These are phyloP conservation scores for Coregonus ussuriensis DNA, from an alignment of 2,797 vertebrate species.

Conservation along the genomic window DNA sequence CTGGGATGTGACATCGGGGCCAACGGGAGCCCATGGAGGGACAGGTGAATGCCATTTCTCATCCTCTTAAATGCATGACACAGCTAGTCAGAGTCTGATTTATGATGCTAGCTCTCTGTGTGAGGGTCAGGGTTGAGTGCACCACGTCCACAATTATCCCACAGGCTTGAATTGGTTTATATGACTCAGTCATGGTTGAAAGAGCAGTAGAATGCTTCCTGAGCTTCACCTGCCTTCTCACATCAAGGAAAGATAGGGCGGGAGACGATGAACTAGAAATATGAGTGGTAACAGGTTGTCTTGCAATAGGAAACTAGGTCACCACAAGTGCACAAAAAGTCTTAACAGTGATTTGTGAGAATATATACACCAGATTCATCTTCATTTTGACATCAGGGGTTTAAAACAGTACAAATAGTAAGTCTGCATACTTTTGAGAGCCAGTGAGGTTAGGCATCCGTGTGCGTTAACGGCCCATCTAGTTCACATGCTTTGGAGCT, in stretches of 20 bases:
- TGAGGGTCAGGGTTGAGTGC: slow-evolving; percentile 12
- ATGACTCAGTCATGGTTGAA: neutral
- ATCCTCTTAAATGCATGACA: slow-evolving; percentile 49
- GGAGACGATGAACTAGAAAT: neutral
- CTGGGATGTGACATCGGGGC: slow-evolving; percentile 40
- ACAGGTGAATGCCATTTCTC: slow-evolving; percentile 47
- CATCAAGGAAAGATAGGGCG: neutral
- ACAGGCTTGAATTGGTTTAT: slow-evolving; percentile 29
- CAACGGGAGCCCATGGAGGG: slow-evolving; percentile 14
- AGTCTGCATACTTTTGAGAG: neutral
- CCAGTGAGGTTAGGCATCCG: neutral
- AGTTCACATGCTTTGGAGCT: neutral
- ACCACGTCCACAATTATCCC: slow-evolving; percentile 36
- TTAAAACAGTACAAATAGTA: neutral
- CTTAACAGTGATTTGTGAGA: neutral
- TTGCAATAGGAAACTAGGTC: too few relatives aligned
- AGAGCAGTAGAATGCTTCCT: neutral
- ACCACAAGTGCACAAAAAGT: too few relatives aligned
- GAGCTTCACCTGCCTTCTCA: too few relatives aligned
- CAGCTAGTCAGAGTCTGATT: slow-evolving; percentile 57
- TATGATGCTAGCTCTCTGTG: slow-evolving; percentile 32
- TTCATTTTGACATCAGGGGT: neutral
- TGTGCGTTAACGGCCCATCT: neutral
- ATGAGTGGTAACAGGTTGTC: too few relatives aligned
- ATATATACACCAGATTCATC: neutral